phyloP scores from a whole-genome alignment of 2,113 vertebrate species.

The Dendropsophus ebraccatus region DNA sequence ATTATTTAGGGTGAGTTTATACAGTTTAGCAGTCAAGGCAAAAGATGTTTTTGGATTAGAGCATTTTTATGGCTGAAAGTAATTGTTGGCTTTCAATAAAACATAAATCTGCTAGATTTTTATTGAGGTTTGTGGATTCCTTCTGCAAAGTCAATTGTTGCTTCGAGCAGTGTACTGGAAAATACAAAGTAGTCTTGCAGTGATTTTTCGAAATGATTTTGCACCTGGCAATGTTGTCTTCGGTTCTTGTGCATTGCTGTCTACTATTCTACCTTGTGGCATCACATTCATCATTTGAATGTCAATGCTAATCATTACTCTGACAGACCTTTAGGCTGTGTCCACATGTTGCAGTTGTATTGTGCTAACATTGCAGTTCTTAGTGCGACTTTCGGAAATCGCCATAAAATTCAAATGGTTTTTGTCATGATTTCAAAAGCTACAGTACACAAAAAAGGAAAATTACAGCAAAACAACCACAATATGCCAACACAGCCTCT shows the following conservation, averaged over 20 bases:
- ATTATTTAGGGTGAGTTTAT: conserved; percentile 55
- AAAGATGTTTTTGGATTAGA: conserved; percentile 58
- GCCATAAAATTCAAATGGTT: too few relatives aligned
- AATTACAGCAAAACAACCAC: too few relatives aligned
- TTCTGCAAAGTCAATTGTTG: conserved; percentile 59
- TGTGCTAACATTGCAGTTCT: too few relatives aligned
- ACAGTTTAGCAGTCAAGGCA: conserved; percentile 55
- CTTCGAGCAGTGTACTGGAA: conserved; percentile 50
- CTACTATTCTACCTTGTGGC: neutral
- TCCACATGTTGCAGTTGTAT: too few relatives aligned
- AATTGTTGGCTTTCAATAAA: conserved; percentile 59
- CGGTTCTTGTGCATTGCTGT: neutral
- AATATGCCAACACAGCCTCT: too few relatives aligned
- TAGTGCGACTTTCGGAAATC: too few relatives aligned
- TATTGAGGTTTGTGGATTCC: conserved; percentile 56
- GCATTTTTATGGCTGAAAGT: conserved; percentile 57
- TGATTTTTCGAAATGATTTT: conserved; percentile 35
- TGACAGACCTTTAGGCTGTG: neutral
- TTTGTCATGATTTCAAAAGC: too few relatives aligned
- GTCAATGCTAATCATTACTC: neutral
- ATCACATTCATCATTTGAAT: conserved; percentile 8
- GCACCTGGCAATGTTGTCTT: conserved; percentile 41
- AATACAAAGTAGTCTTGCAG: conserved; percentile 46
- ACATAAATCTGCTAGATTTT: conserved; percentile 58
- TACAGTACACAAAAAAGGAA: too few relatives aligned